phyloP scores from a whole-genome alignment of 2,797 vertebrate species.

The Dallia pectoralis region DNA sequence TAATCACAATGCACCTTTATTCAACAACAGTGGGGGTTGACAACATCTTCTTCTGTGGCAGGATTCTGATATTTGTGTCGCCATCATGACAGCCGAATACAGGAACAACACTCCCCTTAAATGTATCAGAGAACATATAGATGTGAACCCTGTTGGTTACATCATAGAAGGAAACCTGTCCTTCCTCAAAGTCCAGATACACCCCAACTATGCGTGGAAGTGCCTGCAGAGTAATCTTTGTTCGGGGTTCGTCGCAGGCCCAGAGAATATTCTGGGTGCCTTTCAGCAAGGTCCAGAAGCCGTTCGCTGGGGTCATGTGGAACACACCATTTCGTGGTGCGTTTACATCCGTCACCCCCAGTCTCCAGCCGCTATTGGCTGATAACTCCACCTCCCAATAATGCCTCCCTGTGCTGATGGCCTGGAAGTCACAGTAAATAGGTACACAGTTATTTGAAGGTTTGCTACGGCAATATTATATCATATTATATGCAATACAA shows the following conservation, averaged over 20 bases:
- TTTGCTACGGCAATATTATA: no score
- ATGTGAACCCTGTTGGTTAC: constrained; percentile 20
- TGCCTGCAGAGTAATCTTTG: constrained; percentile 2
- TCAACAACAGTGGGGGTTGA: no score
- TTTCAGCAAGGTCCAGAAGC: constrained; percentile 30
- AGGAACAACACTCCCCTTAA: constrained; percentile 22
- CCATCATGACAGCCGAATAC: constrained; percentile 26
- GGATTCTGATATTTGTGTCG: background rate
- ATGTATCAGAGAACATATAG: constrained; percentile 27
- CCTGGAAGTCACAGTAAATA: no score
- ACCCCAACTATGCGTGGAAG: constrained; percentile 24
- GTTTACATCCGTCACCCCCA: constrained; percentile 12
- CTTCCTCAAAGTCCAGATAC: constrained; percentile 34
- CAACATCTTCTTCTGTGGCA: background rate
- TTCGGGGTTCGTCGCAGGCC: constrained; percentile 19
- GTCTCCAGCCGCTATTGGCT: constrained; percentile 17
- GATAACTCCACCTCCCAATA: constrained; percentile 31
- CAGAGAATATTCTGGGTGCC: background rate
- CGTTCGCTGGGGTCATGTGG: constrained; percentile 12
- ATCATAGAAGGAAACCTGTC: constrained; percentile 37
- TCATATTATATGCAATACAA: no score
- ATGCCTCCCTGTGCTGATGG: constrained; percentile 14
- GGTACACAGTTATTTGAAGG: no score
- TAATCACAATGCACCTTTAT: no score
- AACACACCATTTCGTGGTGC: background rate